A percentile compares a stretch with the other conserved stretches of the same genome.
phyloP scores from a whole-genome alignment of 1,140 invertebrate genomes.

The Andricus grossulariae region DNA sequence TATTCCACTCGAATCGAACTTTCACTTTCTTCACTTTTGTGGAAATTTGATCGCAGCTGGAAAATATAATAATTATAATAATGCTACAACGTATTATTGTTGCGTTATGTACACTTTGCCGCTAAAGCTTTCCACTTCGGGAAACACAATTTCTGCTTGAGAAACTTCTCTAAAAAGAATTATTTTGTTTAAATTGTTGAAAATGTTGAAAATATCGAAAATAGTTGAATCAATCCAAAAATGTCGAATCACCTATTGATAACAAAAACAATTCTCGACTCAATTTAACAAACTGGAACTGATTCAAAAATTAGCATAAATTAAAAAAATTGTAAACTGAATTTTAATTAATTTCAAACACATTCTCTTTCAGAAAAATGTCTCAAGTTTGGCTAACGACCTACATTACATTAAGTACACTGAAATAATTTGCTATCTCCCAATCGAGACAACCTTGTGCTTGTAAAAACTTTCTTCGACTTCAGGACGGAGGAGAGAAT shows the following conservation, averaged over 20 bases:
- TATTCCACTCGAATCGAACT: not conserved
- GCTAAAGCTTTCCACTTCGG: constrained; percentile 10
- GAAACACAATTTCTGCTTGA: not conserved
- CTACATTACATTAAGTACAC: constrained; percentile 24
- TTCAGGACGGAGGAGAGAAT: constrained; percentile 29
- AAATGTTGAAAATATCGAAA: too few relatives aligned
- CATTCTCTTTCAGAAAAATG: not conserved
- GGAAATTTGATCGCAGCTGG: not conserved
- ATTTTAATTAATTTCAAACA: too few relatives aligned
- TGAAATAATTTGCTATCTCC: constrained; percentile 18
- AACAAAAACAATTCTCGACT: too few relatives aligned
- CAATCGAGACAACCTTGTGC: constrained; percentile 12
- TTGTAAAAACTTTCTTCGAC: constrained; percentile 10
- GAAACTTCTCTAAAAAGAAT: not conserved
- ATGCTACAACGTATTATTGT: constrained; percentile 20
- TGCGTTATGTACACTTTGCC: constrained; percentile 13
- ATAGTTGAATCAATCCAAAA: too few relatives aligned
- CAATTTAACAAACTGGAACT: too few relatives aligned
- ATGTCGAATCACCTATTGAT: too few relatives aligned
- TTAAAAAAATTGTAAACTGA: too few relatives aligned
- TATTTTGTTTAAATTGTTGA: not conserved
- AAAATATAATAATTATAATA: constrained; percentile 13
- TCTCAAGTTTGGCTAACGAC: constrained; percentile 1
- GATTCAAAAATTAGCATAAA: too few relatives aligned
- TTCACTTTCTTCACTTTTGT: not conserved